Base-by-base conservation (phyloP, 1,140 invertebrate species). In the Drosophila grimshawi region DNA sequence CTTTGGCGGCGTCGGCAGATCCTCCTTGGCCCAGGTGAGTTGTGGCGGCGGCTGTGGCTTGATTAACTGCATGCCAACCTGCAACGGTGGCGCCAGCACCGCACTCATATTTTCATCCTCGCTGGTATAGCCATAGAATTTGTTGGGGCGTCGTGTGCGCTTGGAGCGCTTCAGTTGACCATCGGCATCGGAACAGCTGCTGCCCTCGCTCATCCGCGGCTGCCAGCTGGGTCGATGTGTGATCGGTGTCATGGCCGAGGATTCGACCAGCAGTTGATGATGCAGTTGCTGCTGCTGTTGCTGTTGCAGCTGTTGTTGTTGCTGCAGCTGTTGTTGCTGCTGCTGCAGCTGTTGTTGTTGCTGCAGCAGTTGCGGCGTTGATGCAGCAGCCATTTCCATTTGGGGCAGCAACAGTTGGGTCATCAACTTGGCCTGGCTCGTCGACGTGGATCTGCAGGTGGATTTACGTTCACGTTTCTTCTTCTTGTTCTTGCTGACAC, bases 91-190 rank as follows among this genome's bases (percentile, higher is more conserved):
- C 10, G 81, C 80, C 35, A 91, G 33, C 1, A 89, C 53, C 29
- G 74, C 69, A 41, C 74, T 76, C 61, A 82, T 78, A 27, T 82
- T 89, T 73, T 97, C 96, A 77, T 97, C 96, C 76, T 97, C 96
- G 82, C 96, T 97, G 0, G 96, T 96, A 90, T 97, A 97, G 2
- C 96, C 96, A 83, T 97, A 97, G 88, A 97, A 97, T 81, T 96
- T 96, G 83, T 97, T 97, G 5, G 96, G 96, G 33, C 96, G 95
- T 32, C 96, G 93, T 86, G 95, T 94, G 32, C 96, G 93, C 91
- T 97, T 97, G 1, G 96, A 96, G 8, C 96, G 93, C 81, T 95
- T 95, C 5, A 92, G 55, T 7, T 86, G 76, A 6, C 91, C 95
- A 74, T 95, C 95, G 3, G 94, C 91, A 86, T 94, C 93, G 1